phyloP scores from a whole-genome alignment of 2,888 invertebrate genomes.

The Adineta ricciae region DNA sequence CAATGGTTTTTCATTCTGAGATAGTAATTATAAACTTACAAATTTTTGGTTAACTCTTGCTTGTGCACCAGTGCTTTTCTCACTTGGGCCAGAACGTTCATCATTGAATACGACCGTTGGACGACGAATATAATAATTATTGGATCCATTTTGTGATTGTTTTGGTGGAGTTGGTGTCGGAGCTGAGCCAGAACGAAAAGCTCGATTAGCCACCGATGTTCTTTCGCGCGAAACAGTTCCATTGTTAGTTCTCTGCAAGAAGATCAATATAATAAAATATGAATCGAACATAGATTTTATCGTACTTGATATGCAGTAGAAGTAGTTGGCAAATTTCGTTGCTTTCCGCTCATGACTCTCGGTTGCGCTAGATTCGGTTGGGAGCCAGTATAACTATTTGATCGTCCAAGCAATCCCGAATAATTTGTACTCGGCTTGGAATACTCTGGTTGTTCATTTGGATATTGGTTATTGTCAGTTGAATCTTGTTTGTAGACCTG shows the following conservation, averaged over 20 bases:
- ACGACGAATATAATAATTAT: neutral
- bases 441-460: neutral
- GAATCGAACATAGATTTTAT: too few relatives aligned
- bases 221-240: neutral
- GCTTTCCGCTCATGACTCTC: neutral
- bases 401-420: neutral
- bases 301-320: neutral
- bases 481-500: neutral
- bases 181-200: neutral
- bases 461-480: neutral
- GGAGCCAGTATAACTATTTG: neutral
- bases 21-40: neutral
- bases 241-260: neutral
- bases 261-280: too few relatives aligned
- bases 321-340: neutral
- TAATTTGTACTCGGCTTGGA: neutral
- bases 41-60: constrained; percentile 18
- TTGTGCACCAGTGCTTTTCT: constrained; percentile 10
- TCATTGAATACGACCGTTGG: constrained; percentile 3
- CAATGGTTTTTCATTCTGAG: neutral
- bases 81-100: neutral
- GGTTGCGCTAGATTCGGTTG: neutral
- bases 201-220: neutral
- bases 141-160: neutral
- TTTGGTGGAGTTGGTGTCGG: constrained; percentile 18